These are phyloP conservation scores for Podabrus alpinus DNA, from an alignment of 2,888 invertebrate genomes.

Conservation along the genomic window DNA sequence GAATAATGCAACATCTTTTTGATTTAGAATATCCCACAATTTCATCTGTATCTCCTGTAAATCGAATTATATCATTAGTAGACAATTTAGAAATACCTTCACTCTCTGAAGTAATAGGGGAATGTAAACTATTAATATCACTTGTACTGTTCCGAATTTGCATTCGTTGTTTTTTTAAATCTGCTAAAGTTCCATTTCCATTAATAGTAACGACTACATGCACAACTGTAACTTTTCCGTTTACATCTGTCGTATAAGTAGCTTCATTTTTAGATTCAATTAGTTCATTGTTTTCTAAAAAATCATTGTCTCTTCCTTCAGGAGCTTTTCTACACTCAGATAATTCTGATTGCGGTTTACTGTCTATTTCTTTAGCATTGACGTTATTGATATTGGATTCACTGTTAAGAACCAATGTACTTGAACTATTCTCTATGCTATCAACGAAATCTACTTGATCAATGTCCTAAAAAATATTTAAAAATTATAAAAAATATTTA, in stretches of 20 bases:
- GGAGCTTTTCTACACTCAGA: slow-evolving; percentile 67
- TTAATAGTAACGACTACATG: slow-evolving; percentile 78
- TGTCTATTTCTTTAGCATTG: not conserved
- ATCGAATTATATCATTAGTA: slow-evolving; percentile 62
- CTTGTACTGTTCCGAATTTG: slow-evolving; percentile 74
- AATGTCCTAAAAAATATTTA: not conserved
- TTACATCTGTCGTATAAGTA: slow-evolving; percentile 71
- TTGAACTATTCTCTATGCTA: not conserved
- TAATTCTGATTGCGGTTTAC: not conserved
- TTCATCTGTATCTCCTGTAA: slow-evolving; percentile 75
- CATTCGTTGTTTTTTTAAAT: slow-evolving; percentile 90
- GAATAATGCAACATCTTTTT: slow-evolving; percentile 74
- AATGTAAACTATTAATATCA: slow-evolving; percentile 49
- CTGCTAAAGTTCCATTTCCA: slow-evolving; percentile 79
- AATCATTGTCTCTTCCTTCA: slow-evolving; percentile 82
- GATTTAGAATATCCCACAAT: slow-evolving; percentile 74
- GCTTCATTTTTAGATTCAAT: slow-evolving; percentile 62
- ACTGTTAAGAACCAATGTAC: not conserved
- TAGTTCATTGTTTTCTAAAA: slow-evolving; percentile 64
- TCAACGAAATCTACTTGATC: not conserved
- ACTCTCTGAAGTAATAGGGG: slow-evolving; percentile 54
- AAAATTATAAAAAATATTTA: too few species aligned
- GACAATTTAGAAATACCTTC: slow-evolving; percentile 55
- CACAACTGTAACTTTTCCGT: slow-evolving; percentile 57
- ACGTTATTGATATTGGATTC: not conserved